phyloP scores from a whole-genome alignment of 2,797 vertebrate genomes.

The Toxotes lorentzi region DNA sequence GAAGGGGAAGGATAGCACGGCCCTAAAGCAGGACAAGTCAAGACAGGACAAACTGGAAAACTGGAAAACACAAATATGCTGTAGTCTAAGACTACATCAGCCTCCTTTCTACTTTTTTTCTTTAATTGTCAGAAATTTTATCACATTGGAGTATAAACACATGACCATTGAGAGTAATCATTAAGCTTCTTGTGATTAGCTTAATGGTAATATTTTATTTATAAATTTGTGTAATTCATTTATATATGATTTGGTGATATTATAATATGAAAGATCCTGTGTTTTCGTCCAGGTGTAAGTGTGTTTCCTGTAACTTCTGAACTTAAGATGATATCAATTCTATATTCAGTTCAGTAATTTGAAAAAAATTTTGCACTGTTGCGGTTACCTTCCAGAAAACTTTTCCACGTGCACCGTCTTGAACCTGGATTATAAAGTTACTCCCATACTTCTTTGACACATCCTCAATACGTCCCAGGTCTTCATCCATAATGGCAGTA shows the following conservation, averaged over 20 bases:
- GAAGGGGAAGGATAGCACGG: conserved; percentile 71
- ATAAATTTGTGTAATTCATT: background rate
- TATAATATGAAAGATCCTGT: background rate
- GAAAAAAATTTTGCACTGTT: background rate
- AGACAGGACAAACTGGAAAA: conserved; percentile 28
- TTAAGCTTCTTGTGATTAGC: background rate
- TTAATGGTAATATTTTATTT: too few species aligned
- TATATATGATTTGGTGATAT: background rate
- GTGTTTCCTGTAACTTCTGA: background rate
- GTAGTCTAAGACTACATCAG: background rate
- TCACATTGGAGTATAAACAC: background rate
- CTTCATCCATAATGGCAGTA: conserved; percentile 62
- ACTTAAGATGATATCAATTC: background rate
- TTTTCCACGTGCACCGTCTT: background rate
- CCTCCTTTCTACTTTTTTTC: background rate
- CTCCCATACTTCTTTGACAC: conserved; percentile 45
- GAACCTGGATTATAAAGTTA: conserved; percentile 32
- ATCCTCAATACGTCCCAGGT: conserved; percentile 42
- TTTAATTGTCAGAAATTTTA: background rate
- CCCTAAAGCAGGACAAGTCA: conserved; percentile 58
- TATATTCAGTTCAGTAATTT: background rate
- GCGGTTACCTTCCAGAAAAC: conserved; percentile 60
- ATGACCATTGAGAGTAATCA: background rate
- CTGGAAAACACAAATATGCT: background rate
- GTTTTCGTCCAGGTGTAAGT: background rate